phyloP scores from a whole-genome alignment of 2,113 vertebrate species.

The Atrichornis clamosus region DNA sequence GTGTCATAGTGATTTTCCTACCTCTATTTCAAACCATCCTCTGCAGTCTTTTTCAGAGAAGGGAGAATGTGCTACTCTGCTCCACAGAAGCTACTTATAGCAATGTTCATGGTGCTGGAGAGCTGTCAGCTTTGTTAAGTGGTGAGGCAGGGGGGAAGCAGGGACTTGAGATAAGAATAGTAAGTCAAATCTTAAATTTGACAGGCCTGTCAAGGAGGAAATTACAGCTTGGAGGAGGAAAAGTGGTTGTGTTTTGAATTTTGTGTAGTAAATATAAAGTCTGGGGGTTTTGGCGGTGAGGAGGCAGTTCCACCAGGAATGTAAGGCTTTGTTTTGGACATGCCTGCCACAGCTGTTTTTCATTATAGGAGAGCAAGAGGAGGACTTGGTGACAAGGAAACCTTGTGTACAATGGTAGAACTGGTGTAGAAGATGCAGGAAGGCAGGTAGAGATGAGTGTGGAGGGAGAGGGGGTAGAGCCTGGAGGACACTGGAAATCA shows the following conservation, averaged over 20 bases:
- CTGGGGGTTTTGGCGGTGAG: constrained; percentile 56
- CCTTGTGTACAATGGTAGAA: constrained; percentile 11
- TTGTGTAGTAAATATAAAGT: constrained; percentile 60
- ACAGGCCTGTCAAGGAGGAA: constrained; percentile 44
- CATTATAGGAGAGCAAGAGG: constrained; percentile 45
- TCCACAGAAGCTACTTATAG: constrained; percentile 38
- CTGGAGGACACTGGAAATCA: not conserved
- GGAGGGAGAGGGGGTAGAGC: not conserved
- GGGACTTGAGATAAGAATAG: constrained; percentile 60
- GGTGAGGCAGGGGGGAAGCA: constrained; percentile 36
- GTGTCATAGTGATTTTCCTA: not conserved
- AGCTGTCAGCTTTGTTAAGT: constrained; percentile 4
- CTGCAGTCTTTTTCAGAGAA: not conserved
- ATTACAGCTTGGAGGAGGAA: constrained; percentile 59
- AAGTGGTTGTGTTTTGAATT: constrained; percentile 61
- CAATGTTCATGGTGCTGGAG: constrained; percentile 11
- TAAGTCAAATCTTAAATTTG: constrained; percentile 61
- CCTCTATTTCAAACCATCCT: not conserved
- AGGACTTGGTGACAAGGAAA: constrained; percentile 65
- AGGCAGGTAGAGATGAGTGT: not conserved
- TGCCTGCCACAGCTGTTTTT: constrained; percentile 64
- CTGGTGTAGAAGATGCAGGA: constrained; percentile 34
- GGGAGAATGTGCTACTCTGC: not conserved
- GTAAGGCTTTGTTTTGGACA: constrained; percentile 62
- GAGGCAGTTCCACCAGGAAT: constrained; percentile 59